Percentiles rank a stretch among this genome's conserved stretches.
phyloP scores from a whole-genome alignment of 1,140 invertebrate species.

The Halyomorpha halys region DNA sequence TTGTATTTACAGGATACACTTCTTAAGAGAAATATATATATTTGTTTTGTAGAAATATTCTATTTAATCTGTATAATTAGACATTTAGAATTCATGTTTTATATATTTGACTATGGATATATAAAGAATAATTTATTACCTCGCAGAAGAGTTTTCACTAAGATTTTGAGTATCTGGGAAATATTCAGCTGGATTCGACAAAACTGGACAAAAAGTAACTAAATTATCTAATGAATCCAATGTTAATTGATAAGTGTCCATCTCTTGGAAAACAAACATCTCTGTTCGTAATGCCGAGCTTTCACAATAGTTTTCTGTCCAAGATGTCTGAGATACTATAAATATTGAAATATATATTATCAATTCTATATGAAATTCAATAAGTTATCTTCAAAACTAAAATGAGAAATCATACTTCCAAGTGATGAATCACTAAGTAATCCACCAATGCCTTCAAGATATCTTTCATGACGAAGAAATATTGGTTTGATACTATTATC shows the following conservation, averaged over 20 bases:
- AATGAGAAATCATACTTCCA: background rate
- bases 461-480: conserved; percentile 5
- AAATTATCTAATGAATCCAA: background rate
- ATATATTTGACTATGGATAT: no score
- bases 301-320: conserved; percentile 6
- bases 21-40: no score
- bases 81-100: no score
- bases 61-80: no score
- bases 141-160: background rate
- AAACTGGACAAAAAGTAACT: background rate
- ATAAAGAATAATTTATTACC: background rate
- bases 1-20: no score
- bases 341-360: background rate
- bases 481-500: background rate
- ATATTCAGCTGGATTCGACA: background rate
- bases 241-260: background rate
- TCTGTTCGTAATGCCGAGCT: background rate
- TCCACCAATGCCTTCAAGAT: background rate
- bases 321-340: conserved; percentile 2
- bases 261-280: background rate
- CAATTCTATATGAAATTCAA: background rate
- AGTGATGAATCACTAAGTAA: background rate
- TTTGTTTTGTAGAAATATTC: no score
- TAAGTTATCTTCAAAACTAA: background rate
- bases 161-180: conserved; percentile 3